Percentiles rank a stretch among this genome's conserved stretches.
Conservation (phyloP, 2,888 invertebrate species). For the Diploptera punctata region DNA sequence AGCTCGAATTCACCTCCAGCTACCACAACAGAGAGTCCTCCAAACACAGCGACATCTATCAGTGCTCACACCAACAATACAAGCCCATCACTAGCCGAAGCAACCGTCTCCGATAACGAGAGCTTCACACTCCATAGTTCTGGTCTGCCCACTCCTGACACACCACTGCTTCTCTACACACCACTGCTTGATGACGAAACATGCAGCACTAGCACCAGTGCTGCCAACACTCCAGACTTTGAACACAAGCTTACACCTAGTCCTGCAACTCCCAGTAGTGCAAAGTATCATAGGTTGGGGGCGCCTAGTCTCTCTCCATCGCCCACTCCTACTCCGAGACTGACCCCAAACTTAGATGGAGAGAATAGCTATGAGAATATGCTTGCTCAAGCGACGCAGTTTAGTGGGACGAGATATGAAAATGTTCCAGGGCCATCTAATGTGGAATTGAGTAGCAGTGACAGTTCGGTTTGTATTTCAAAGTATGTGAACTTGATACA, state of each 20-base stretch:
- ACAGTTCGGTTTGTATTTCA: not conserved
- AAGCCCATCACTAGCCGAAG: slow-evolving; percentile 48
- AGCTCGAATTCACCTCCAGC: slow-evolving; percentile 47
- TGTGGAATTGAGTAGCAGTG: not conserved
- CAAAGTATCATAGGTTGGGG: slow-evolving; percentile 27
- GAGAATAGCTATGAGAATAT: slow-evolving; percentile 22
- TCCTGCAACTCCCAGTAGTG: slow-evolving; percentile 15
- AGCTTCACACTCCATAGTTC: slow-evolving; percentile 47
- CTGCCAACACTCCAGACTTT: slow-evolving; percentile 41
- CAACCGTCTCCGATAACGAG: slow-evolving; percentile 50
- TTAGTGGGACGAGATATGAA: not conserved
- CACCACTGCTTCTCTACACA: slow-evolving; percentile 46
- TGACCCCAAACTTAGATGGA: slow-evolving; percentile 19
- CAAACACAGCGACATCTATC: not conserved
- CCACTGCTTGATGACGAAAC: slow-evolving; percentile 45
- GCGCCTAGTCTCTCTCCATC: slow-evolving; percentile 21
- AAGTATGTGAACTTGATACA: slow-evolving; percentile 3
- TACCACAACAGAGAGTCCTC: slow-evolving; percentile 46
- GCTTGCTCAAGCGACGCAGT: not conserved
- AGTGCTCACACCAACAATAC: slow-evolving; percentile 15
- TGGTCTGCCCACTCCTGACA: slow-evolving; percentile 47
- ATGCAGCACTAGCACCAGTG: slow-evolving; percentile 25
- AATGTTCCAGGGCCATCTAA: slow-evolving; percentile 2
- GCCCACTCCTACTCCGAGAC: slow-evolving; percentile 20
- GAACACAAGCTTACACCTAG: slow-evolving; percentile 32